These are phyloP conservation scores for Pollenia labialis DNA, from an alignment of 2,888 invertebrate species.

Conservation along the genomic window DNA sequence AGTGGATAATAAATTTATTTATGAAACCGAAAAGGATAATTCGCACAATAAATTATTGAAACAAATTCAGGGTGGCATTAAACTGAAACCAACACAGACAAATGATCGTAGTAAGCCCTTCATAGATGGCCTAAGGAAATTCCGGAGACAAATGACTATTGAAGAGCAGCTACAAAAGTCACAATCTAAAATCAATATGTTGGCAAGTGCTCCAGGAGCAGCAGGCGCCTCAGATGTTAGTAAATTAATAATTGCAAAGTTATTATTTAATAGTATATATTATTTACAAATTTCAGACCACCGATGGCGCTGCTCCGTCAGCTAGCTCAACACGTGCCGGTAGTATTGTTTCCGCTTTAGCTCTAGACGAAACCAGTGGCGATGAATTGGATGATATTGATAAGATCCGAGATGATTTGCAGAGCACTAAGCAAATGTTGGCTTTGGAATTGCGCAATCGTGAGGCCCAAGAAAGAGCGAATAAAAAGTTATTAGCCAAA, in stretches of 20 bases:
- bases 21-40: slow-evolving; percentile 93
- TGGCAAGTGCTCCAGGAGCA: slow-evolving; percentile 70
- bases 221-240: slow-evolving; percentile 49
- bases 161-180: slow-evolving; percentile 95
- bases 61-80: slow-evolving; percentile 92
- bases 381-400: slow-evolving; percentile 97
- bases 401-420: slow-evolving; percentile 94
- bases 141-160: slow-evolving; percentile 94
- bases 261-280: no score
- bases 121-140: slow-evolving; percentile 92
- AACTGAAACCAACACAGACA: slow-evolving; percentile 90
- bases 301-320: slow-evolving; percentile 63
- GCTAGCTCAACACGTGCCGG: slow-evolving; percentile 61
- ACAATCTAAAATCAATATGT: slow-evolving; percentile 87
- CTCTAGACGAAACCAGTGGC: slow-evolving; percentile 87
- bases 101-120: slow-evolving; percentile 95
- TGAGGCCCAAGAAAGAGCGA: slow-evolving; percentile 93
- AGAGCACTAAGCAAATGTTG: slow-evolving; percentile 95
- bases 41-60: slow-evolving; percentile 92
- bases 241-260: background rate
- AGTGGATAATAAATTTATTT: slow-evolving; percentile 92
- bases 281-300: slow-evolving; percentile 59
- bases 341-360: slow-evolving; percentile 79
- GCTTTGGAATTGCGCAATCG: slow-evolving; percentile 94
- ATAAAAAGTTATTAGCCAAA: slow-evolving; percentile 91